phyloP scores from a whole-genome alignment of 2,888 invertebrate genomes.

The Trissolcus japonicus region DNA sequence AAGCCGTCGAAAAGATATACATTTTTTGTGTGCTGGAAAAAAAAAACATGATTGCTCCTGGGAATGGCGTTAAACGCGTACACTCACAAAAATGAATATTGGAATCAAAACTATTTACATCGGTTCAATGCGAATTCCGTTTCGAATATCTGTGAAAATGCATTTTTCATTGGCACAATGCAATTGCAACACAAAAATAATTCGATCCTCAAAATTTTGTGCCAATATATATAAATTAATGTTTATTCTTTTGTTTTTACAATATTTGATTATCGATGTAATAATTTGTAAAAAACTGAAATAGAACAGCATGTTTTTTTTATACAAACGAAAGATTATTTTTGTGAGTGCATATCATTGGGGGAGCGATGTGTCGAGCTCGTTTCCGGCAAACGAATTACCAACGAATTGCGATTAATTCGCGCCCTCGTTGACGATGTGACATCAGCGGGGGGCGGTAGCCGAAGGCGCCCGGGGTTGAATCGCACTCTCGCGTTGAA shows the following conservation, averaged over 20 bases:
- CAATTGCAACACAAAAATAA: background rate
- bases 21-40: too few relatives aligned
- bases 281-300: too few relatives aligned
- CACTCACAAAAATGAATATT: too few relatives aligned
- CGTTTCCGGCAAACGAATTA: conserved; percentile 58
- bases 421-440: conserved; percentile 52
- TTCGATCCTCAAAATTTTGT: too few relatives aligned
- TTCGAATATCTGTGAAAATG: background rate
- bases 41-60: conserved; percentile 31
- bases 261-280: too few relatives aligned
- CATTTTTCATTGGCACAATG: background rate
- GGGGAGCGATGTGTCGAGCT: conserved; percentile 45
- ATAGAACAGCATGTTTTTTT: too few relatives aligned
- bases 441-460: background rate
- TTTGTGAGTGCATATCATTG: background rate
- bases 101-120: too few relatives aligned
- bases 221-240: too few relatives aligned
- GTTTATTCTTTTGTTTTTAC: too few relatives aligned
- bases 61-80: conserved; percentile 35
- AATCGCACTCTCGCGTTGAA: background rate
- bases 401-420: conserved; percentile 63
- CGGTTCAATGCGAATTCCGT: too few relatives aligned
- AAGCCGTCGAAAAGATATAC: background rate
- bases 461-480: background rate
- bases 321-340: too few relatives aligned